Base-by-base conservation (phyloP, 2,797 vertebrate species). In the Cichlasoma orientale region DNA sequence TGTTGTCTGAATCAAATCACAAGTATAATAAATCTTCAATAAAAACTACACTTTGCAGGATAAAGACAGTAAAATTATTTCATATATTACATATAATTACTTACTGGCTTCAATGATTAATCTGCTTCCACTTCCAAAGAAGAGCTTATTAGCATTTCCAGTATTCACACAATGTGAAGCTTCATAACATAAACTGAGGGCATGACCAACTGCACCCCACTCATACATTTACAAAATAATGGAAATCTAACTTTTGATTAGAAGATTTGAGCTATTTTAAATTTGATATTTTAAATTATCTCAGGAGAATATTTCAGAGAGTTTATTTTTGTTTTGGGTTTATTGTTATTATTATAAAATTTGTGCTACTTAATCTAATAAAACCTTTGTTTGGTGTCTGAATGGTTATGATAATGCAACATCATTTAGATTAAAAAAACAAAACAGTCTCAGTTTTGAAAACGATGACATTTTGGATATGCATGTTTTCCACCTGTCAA, bases 361-460 rank as follows among this genome's bases (percentile, higher is more conserved):
- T n/a, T 31, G 0, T 57, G 31, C 18, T 57, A 19, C 0, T 57
- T 1, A 33, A 33, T 57, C 27, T 19, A 0, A 18, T 0, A 0
- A 57, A 57, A 57, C 18, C 9, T 3, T 2, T 12, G 31, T n/a
- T 0, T 2, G 9, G 9, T 6, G 12, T 27, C 16, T 6, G 18
- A 33, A 18, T 29, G 19, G 5, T 33, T 57, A 0, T n/a, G 3
- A 58, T 29, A 33, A 0, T 25, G 8, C 0, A 57, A 16, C 29
- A 1, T 58, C 56, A 33, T 3, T 18, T 57, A 57, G 29, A 11
- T 2, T 9, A 0, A 57, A 57, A 3, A 33, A 57, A n/a, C n/a
- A n/a, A 12, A 57, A 0, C 18, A 11, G 9, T 57, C 27, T 33
- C 2, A 6, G 31, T 57, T 1, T 57, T 4, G 12, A 18, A 13